Evolutionary conservation across 2,113 vertebrate species (phyloP), one percentile per base, ranked within the genome.

Genomic region (Daboia siamensis): DNA sequence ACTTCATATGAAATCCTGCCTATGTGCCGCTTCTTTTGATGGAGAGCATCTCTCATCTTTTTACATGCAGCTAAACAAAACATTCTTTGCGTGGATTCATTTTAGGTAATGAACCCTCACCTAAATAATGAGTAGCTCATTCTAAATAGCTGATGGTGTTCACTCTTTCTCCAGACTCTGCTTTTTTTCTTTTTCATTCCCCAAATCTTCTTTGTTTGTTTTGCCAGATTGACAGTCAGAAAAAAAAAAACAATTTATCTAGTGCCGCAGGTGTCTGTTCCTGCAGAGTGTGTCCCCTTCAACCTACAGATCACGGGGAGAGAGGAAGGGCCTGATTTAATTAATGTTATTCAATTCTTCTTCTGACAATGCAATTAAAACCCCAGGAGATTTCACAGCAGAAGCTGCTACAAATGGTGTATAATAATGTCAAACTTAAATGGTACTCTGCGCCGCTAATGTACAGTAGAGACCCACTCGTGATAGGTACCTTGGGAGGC

Each of bases 11-110:
- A 6, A 87, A 92, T 90, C 91, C 87, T 56, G 48, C 39, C 91
- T 92, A 90, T 94, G 96, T 95, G 91, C 94, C 69, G 74, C 4
- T 90, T 90, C 80, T 95, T 95, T 95, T 94, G 91, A 93, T 93
- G 57, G 74, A 84, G 8, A 93, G 39, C 9, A 1, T 92, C 92
- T 91, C 94, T 29, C 54, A 89, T 95, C 94, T 94, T 94, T 87
- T 11, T 94, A 85, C 93, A 90, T 89, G 93, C 86, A 95, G 93
- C 94, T 96, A 95, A 96, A 95, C 94, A 96, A 96, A 94, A 87
- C 93, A 93, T 0, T 51, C 0, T 93, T 95, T 93, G 1, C 0
- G 90, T 92, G n/a, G 91, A 86, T 96, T 56, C 96, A 95, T 96
- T 96, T 95, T 95, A 95, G 93, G 39, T 24, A 90, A 94, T 48